These are phyloP conservation scores for Timandra comae DNA, from an alignment of 2,888 invertebrate species.

Conservation along the genomic window DNA sequence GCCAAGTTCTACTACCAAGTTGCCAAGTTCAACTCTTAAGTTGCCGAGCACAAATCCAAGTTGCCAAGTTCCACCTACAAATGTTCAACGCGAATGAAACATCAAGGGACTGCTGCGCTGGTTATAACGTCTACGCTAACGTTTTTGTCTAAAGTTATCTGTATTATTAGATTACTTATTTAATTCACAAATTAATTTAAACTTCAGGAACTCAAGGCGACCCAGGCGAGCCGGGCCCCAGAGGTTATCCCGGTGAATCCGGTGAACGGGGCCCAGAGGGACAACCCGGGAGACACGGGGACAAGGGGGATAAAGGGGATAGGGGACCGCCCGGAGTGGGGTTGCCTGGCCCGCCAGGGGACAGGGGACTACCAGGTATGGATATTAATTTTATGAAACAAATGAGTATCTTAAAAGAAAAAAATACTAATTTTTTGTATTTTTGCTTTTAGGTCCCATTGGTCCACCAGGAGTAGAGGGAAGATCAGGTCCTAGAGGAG, in stretches of 20 bases:
- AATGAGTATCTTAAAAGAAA: too few relatives aligned
- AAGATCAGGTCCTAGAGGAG: slow-evolving; percentile 85
- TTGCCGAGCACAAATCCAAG: too few relatives aligned
- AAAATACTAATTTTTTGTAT: neutral
- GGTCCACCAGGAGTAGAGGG: slow-evolving; percentile 85
- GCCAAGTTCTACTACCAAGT: too few relatives aligned
- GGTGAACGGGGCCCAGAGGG: slow-evolving; percentile 84
- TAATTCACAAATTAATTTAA: too few relatives aligned
- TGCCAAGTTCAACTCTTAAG: too few relatives aligned
- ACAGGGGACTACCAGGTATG: slow-evolving; percentile 81
- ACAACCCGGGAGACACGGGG: slow-evolving; percentile 77
- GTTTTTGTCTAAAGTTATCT: too few relatives aligned
- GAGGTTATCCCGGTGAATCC: slow-evolving; percentile 83
- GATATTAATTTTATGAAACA: slow-evolving; percentile 2
- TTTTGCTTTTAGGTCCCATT: slow-evolving; percentile 40
- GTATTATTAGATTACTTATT: too few relatives aligned
- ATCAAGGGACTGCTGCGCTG: too few relatives aligned
- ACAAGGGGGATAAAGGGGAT: slow-evolving; percentile 85
- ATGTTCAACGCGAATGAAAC: too few relatives aligned
- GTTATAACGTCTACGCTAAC: too few relatives aligned
- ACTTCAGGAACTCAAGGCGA: slow-evolving; percentile 79
- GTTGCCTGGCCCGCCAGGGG: slow-evolving; percentile 83
- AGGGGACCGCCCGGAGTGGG: slow-evolving; percentile 84
- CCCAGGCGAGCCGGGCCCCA: slow-evolving; percentile 79
- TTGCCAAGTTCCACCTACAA: too few relatives aligned